Evolutionary conservation across 2,113 vertebrate species (phyloP).

Genomic region (Triplophysa siluroides): DNA sequence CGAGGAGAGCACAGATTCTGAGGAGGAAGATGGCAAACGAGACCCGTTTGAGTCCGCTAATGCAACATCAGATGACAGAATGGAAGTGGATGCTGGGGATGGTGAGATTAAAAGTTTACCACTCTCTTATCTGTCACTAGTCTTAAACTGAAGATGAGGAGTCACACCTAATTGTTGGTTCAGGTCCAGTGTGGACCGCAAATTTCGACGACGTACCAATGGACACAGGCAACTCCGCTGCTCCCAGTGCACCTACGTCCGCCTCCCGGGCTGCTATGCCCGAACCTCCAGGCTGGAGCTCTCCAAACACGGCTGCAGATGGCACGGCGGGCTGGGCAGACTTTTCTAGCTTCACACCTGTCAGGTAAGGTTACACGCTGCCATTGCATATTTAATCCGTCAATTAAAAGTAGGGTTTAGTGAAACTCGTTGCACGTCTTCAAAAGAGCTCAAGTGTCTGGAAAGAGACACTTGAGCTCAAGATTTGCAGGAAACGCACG

Average conservation of each 20-base stretch:
- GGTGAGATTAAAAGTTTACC: slow-evolving; percentile 55
- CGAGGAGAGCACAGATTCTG: slow-evolving; percentile 97
- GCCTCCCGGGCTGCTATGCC: slow-evolving; percentile 69
- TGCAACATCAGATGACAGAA: slow-evolving; percentile 84
- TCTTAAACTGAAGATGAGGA: background rate
- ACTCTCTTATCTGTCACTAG: background rate
- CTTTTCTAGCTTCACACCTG: slow-evolving; percentile 87
- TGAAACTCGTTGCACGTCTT: too few species aligned
- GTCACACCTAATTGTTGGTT: slow-evolving; percentile 8
- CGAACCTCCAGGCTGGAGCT: slow-evolving; percentile 84
- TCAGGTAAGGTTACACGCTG: slow-evolving; percentile 76
- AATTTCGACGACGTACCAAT: slow-evolving; percentile 95
- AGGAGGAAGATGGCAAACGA: slow-evolving; percentile 94
- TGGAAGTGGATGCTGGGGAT: slow-evolving; percentile 92
- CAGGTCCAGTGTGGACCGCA: slow-evolving; percentile 91
- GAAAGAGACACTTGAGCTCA: too few species aligned
- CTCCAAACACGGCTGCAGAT: slow-evolving; percentile 71
- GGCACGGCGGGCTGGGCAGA: slow-evolving; percentile 91
- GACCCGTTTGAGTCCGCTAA: slow-evolving; percentile 84
- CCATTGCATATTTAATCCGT: background rate
- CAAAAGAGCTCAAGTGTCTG: too few species aligned
- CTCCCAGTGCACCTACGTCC: slow-evolving; percentile 56
- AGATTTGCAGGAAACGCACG: too few species aligned
- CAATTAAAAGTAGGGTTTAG: too few species aligned
- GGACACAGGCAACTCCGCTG: slow-evolving; percentile 85